Base-by-base conservation (phyloP, 2,888 invertebrate genomes). In the Lasioglossum vierecki region DNA sequence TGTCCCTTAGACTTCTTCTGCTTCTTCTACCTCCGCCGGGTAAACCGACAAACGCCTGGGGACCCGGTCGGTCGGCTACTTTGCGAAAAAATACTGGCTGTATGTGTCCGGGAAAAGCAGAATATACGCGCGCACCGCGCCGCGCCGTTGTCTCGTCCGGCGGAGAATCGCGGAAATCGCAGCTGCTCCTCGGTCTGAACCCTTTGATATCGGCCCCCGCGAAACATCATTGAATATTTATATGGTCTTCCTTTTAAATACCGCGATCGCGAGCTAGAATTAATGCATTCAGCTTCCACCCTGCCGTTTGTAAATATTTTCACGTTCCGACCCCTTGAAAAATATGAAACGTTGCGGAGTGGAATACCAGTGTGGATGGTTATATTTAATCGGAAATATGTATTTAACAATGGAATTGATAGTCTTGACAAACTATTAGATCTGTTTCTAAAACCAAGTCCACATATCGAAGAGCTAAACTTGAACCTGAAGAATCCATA, bases 1-100 rank as follows among this genome's bases (percentile, higher is more conserved):
- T 66, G 60, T 57, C 75, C 76, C 72, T 71, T 49, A 68, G 78
- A 76, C 74, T 66, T 84, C 46, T 18, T 39, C 18, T 11, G 44
- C 22, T 39, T 63, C 57, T 30, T 49, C 71, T 0, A 41, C 2
- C 41, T 4, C 46, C 18, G 26, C 4, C 26, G 53, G 9, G 41
- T 41, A 30, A 49, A 53, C 26, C 74, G 41, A 72, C 71, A 72
- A 78, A 71, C 57, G 53, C 30, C 30, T 26, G 15, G 70, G 30
- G 68, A 39, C 26, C n/a, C n/a, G 26, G 39, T 13, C 18, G 9
- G 44, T 57, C 63, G 18, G 72, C 18, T 53, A n/a, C 30, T 74
- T 53, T 39, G 22, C 22, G 39, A 68, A n/a, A 49, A 63, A 35
- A 77, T 41, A 70, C n/a, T 53, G 57, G 53, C 39, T 74, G 74